These are phyloP conservation scores for Brachypteracias leptosomus DNA, from an alignment of 2,113 vertebrate genomes.

Conservation along the genomic window DNA sequence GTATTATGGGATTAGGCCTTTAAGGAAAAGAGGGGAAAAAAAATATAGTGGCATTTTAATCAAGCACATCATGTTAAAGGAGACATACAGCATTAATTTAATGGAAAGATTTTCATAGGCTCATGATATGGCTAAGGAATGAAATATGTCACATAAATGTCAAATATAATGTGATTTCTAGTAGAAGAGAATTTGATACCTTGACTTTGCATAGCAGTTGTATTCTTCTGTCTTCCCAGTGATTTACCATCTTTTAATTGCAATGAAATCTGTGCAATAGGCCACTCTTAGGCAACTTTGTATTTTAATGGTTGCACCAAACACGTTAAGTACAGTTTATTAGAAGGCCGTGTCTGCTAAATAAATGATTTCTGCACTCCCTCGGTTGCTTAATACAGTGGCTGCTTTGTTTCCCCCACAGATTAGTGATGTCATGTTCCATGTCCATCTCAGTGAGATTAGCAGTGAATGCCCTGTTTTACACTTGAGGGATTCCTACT, in stretches of 20 bases:
- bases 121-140: not conserved
- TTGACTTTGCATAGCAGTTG: not conserved
- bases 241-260: not conserved
- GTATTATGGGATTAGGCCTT: slow-evolving; percentile 54
- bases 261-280: not conserved
- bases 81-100: slow-evolving; percentile 14
- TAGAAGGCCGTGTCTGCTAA: not conserved
- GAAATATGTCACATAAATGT: not conserved
- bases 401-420: not conserved
- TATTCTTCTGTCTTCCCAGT: not conserved
- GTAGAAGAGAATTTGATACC: not conserved
- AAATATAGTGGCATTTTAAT: slow-evolving; percentile 29
- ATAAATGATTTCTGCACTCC: not conserved
- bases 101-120: not conserved
- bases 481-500: not conserved
- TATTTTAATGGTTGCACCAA: not conserved
- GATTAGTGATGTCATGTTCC: not conserved
- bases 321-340: not conserved
- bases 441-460: not conserved
- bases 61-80: not conserved
- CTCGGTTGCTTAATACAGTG: not conserved
- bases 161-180: not conserved
- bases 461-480: not conserved
- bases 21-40: not conserved
- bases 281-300: not conserved